These are phyloP conservation scores for Synanthedon vespiformis DNA, from an alignment of 2,888 invertebrate species.

Conservation along the genomic window DNA sequence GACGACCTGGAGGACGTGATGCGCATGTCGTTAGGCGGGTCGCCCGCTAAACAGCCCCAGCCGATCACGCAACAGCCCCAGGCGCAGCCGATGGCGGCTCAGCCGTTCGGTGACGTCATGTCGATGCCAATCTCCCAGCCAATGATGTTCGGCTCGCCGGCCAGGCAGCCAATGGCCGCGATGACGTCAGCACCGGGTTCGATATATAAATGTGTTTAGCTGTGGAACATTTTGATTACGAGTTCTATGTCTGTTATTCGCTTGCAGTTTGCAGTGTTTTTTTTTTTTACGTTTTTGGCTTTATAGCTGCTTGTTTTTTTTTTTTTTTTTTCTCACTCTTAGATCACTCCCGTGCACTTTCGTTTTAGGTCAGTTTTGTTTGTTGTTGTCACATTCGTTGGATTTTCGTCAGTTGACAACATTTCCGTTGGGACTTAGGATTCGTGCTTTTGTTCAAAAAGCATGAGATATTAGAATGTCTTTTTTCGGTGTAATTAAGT, in stretches of 20 bases:
- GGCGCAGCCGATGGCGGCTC: constrained; percentile 36
- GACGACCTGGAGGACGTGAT: constrained; percentile 78
- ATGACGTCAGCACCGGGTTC: constrained; percentile 63
- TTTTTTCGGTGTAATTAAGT: too few relatives aligned
- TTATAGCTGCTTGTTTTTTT: constrained; percentile 9
- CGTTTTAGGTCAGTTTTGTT: too few relatives aligned
- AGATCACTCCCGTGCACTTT: too few relatives aligned
- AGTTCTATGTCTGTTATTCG: constrained; percentile 17
- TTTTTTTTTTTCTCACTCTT: too few relatives aligned
- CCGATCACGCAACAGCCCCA: constrained; percentile 6
- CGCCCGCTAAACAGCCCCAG: constrained; percentile 51
- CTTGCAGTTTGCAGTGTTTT: constrained; percentile 2
- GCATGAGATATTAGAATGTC: too few relatives aligned
- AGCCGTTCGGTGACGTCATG: constrained; percentile 52
- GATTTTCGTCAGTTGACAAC: too few relatives aligned
- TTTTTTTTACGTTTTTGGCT: constrained; percentile 8
- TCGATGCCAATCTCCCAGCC: constrained; percentile 49
- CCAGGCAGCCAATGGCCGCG: constrained; percentile 56
- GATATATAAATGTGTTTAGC: constrained; percentile 33
- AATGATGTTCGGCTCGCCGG: constrained; percentile 59
- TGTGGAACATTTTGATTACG: constrained; percentile 27
- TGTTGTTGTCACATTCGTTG: too few relatives aligned
- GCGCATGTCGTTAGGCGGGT: constrained; percentile 76
- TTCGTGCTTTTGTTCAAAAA: too few relatives aligned
- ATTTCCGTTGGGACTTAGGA: too few relatives aligned